phyloP scores from a whole-genome alignment of 2,888 invertebrate genomes.

The Drosophila emarginata region DNA sequence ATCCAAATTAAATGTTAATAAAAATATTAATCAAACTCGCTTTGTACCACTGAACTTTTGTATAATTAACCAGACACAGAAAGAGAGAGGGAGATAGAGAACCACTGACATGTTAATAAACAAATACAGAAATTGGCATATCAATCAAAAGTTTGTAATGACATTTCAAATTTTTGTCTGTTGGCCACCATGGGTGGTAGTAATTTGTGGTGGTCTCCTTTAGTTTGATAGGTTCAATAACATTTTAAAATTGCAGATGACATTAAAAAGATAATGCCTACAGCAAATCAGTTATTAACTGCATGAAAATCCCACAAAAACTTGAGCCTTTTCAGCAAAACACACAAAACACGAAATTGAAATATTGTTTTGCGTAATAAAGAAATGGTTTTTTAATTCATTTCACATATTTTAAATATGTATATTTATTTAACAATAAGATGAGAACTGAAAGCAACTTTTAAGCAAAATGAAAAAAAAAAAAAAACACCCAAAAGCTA shows the following conservation, averaged over 20 bases:
- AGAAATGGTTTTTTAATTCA: slow-evolving; percentile 14
- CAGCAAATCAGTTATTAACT: slow-evolving; percentile 10
- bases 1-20: slow-evolving; percentile 51
- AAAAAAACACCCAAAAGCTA: slow-evolving; percentile 7
- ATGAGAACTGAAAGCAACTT: slow-evolving; percentile 21
- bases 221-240: slow-evolving; percentile 43
- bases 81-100: neutral
- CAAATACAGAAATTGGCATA: slow-evolving; percentile 45
- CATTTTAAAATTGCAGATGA: slow-evolving; percentile 13
- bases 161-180: slow-evolving; percentile 49
- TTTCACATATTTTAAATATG: neutral
- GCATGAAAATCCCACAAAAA: slow-evolving; percentile 29
- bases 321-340: neutral
- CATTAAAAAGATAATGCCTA: slow-evolving; percentile 4
- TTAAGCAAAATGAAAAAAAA: neutral
- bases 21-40: slow-evolving; percentile 62
- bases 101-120: too few relatives aligned
- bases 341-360: slow-evolving; percentile 4
- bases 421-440: neutral
- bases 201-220: slow-evolving; percentile 27
- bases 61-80: slow-evolving; percentile 29
- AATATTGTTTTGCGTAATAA: neutral
- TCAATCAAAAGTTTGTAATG: slow-evolving; percentile 60
- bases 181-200: slow-evolving; percentile 26
- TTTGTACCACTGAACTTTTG: slow-evolving; percentile 73